Percentiles rank a stretch among this genome's conserved stretches.
Conservation (phyloP, 1,140 invertebrate species). For the Holcopasites calliopsidis region DNA sequence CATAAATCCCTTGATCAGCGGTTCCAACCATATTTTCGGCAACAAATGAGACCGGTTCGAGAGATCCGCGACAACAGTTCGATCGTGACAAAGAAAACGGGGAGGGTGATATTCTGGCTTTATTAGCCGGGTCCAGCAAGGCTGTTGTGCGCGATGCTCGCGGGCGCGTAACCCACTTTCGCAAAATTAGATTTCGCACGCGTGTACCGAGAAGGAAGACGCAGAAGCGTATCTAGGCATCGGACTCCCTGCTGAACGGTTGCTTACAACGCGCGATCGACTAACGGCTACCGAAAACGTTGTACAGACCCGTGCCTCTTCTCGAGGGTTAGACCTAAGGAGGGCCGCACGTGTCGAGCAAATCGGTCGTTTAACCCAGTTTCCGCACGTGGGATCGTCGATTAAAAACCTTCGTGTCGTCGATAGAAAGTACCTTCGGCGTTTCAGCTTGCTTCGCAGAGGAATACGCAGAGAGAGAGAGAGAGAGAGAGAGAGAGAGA, state of each 20-base stretch:
- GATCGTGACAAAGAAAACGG: conserved; percentile 6
- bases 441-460: neutral
- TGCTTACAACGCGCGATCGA: conserved; percentile 31
- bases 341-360: conserved; percentile 12
- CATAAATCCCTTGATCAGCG: too few relatives aligned
- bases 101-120: neutral
- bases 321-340: conserved; percentile 9
- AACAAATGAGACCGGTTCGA: neutral
- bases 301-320: conserved; percentile 22
- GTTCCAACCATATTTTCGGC: too few relatives aligned
- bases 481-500: too few relatives aligned
- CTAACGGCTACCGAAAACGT: conserved; percentile 29
- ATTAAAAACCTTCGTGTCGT: neutral
- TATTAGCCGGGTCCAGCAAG: conserved; percentile 13
- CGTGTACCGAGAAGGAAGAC: neutral
- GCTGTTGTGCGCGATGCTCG: neutral
- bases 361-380: conserved; percentile 9
- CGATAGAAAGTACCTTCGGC: neutral
- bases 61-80: neutral
- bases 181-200: conserved; percentile 57
- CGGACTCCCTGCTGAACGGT: conserved; percentile 33
- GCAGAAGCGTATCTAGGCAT: conserved; percentile 17
- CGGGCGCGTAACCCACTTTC: conserved; percentile 50
- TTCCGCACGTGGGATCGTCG: conserved; percentile 17
- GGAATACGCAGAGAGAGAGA: neutral